phyloP scores from a whole-genome alignment of 2,113 vertebrate species.

The Suncus etruscus region DNA sequence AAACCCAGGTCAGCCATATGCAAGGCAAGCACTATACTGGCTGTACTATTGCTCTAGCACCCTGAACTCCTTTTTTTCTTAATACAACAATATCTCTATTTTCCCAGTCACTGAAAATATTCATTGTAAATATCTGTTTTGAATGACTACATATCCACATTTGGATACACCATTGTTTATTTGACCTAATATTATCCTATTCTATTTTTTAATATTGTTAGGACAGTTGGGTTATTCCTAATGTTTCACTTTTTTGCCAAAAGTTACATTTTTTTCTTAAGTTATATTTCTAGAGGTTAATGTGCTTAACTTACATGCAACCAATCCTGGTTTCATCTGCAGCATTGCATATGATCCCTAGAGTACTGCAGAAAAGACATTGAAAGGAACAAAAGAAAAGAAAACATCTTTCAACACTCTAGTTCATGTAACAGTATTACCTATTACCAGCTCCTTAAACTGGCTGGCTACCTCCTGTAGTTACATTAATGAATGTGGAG shows the following conservation, averaged over 20 bases:
- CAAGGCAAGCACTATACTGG: no score
- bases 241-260: conserved; percentile 18
- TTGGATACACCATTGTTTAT: conserved; percentile 1
- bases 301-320: no score
- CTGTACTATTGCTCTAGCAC: no score
- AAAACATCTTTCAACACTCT: background rate
- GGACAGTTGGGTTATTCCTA: background rate
- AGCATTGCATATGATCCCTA: background rate
- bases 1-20: no score
- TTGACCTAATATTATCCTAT: background rate
- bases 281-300: no score
- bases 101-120: background rate
- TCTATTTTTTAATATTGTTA: conserved; percentile 18
- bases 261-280: conserved; percentile 55
- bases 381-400: background rate
- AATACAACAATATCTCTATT: conserved; percentile 24
- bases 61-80: conserved; percentile 6
- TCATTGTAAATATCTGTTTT: conserved; percentile 1
- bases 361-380: background rate
- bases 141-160: background rate
- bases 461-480: no score
- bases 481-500: no score
- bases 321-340: no score
- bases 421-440: background rate
- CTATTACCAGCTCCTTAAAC: background rate